These are phyloP conservation scores for Doris montereyensis DNA, from an alignment of 2,888 invertebrate species.

Conservation along the genomic window DNA sequence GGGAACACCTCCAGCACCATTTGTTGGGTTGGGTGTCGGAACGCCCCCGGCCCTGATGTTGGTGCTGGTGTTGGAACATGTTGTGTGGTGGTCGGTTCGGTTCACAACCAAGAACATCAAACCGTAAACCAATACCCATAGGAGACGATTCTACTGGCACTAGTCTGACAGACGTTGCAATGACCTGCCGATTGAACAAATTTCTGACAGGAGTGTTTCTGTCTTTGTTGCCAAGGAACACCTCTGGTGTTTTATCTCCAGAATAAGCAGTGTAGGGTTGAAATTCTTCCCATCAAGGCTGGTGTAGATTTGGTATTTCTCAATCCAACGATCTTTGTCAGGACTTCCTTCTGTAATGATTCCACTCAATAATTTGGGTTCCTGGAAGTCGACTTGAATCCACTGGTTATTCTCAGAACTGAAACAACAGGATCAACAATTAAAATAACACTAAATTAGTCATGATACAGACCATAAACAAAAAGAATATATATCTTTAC, in stretches of 20 bases:
- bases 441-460: neutral
- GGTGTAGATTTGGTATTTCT: constrained; percentile 51
- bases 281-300: constrained; percentile 58
- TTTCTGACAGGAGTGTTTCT: constrained; percentile 50
- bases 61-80: constrained; percentile 42
- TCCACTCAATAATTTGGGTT: constrained; percentile 57
- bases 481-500: neutral
- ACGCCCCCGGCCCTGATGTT: constrained; percentile 23
- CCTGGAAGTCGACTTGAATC: constrained; percentile 58
- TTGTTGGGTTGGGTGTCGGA: constrained; percentile 24
- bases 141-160: constrained; percentile 51
- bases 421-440: too few relatives aligned
- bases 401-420: constrained; percentile 49
- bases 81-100: constrained; percentile 49
- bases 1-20: neutral
- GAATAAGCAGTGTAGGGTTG: constrained; percentile 52
- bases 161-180: constrained; percentile 56
- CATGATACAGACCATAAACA: neutral
- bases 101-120: constrained; percentile 59
- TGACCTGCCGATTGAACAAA: constrained; percentile 59
- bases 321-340: constrained; percentile 51
- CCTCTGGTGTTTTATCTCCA: constrained; percentile 48
- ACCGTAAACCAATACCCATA: constrained; percentile 50
- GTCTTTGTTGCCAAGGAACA: constrained; percentile 55
- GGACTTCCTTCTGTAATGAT: constrained; percentile 59